Conservation (phyloP, 2,113 vertebrate genomes). For the Vulpes vulpes region DNA sequence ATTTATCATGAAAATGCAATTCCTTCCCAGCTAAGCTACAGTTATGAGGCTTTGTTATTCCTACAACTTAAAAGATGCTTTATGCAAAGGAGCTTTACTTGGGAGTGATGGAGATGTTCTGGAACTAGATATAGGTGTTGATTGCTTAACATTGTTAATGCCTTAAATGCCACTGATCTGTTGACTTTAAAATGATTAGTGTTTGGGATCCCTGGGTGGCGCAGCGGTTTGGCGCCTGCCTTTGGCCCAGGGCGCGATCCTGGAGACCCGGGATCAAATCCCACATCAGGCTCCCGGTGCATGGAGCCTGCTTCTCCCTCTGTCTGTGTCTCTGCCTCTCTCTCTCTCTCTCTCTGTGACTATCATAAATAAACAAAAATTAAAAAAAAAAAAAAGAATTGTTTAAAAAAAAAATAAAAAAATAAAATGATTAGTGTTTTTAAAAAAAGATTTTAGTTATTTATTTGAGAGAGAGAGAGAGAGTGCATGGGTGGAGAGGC, state of each 20-base stretch:
- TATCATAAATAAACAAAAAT: too few species aligned
- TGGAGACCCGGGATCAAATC: too few species aligned
- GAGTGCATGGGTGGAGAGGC: background rate
- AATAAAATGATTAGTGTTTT: background rate
- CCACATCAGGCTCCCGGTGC: too few species aligned
- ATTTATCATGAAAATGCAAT: background rate
- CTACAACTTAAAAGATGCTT: background rate
- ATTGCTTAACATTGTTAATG: background rate
- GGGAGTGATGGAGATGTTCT: background rate
- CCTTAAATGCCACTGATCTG: background rate
- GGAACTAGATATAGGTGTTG: background rate
- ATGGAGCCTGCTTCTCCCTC: too few species aligned
- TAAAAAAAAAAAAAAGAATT: too few species aligned
- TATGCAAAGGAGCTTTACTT: background rate
- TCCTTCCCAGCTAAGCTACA: background rate
- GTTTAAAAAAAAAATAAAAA: too few species aligned
- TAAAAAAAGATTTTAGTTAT: background rate
- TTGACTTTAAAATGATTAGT: background rate
- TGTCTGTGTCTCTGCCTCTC: too few species aligned
- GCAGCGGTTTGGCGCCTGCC: too few species aligned
- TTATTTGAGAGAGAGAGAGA: background rate
- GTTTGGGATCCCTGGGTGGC: too few species aligned
- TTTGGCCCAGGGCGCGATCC: too few species aligned
- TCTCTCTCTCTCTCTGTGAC: too few species aligned
- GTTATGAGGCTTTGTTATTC: background rate